Base-by-base conservation (phyloP, 2,888 invertebrate genomes). In the Peribatodes rhomboidaria region DNA sequence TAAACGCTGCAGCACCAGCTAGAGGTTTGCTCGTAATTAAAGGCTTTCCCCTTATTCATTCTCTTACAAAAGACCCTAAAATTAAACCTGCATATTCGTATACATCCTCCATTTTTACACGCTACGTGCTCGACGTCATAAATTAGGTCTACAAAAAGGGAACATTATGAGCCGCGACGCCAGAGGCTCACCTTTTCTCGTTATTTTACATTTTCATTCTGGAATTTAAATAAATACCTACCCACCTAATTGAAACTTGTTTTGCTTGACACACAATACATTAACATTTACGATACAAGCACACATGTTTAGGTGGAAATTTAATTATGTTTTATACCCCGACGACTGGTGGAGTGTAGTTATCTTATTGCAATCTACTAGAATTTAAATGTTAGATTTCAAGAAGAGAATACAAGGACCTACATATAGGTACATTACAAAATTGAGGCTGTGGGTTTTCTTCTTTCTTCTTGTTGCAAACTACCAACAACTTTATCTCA, bases 41-140 rank as follows among this genome's bases (percentile, higher is more conserved):
- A 87, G 86, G 85, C 85, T 86, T 77, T 72, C 81, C 87, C 82
- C 85, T 85, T 84, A 87, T 86, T 84, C 85, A 85, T 86, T 83
- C 86, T 77, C 81, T 79, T 83, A 86, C 85, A 87, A 87, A 87
- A 86, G 86, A 75, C 82, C 78, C 83, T 86, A 80, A 85, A 87
- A 88, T 88, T 87, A 88, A 88, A 87, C 84, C 85, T 87, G 84
- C 86, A 88, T 88, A 87, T 87, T 88, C 87, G 84, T 86, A 81
- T 78, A 84, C 80, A 84, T 83, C 82, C 79, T 76, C 82, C 78
- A 84, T 86, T 86, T 86, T 87, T 86, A 84, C 83, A 83, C 80
- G 84, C 77, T 84, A 82, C 85, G 83, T 83, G 86, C 81, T 77
- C 81, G 75, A 84, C 83, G 86, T 86, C 85, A 87, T 89, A 88